phyloP scores from a whole-genome alignment of 2,888 invertebrate species.

The Amiota mariae region DNA sequence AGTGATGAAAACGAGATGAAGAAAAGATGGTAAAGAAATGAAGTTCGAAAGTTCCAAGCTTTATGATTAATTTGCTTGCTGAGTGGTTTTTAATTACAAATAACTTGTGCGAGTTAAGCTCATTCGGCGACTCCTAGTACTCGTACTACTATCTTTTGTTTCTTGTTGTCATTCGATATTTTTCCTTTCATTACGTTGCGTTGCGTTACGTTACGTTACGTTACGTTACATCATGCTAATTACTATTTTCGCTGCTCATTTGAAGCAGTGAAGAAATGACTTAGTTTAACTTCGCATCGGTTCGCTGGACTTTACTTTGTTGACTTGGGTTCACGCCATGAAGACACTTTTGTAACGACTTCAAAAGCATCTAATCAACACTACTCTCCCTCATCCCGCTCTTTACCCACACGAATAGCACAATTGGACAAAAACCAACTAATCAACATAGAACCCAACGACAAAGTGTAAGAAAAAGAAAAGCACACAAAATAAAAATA shows the following conservation, averaged over 20 bases:
- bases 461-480: not conserved
- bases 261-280: constrained; percentile 38
- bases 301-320: too few relatives aligned
- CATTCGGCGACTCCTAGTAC: constrained; percentile 36
- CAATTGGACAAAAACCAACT: too few relatives aligned
- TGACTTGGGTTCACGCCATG: too few relatives aligned
- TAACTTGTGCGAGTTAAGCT: constrained; percentile 45
- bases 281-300: too few relatives aligned
- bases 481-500: constrained; percentile 21
- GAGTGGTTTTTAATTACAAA: constrained; percentile 66
- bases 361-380: too few relatives aligned
- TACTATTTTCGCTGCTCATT: constrained; percentile 67
- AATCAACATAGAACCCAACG: too few relatives aligned
- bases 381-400: too few relatives aligned
- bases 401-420: too few relatives aligned
- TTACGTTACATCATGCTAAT: constrained; percentile 66
- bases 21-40: too few relatives aligned
- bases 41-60: constrained; percentile 45
- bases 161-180: too few relatives aligned
- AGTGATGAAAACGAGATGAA: too few relatives aligned
- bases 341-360: too few relatives aligned
- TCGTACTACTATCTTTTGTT: not conserved
- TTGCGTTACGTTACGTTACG: not conserved
- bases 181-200: not conserved
- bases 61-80: constrained; percentile 66